Evolutionary conservation across 2,888 invertebrate genomes (phyloP).

Genomic region (Nyleta sp.): DNA sequence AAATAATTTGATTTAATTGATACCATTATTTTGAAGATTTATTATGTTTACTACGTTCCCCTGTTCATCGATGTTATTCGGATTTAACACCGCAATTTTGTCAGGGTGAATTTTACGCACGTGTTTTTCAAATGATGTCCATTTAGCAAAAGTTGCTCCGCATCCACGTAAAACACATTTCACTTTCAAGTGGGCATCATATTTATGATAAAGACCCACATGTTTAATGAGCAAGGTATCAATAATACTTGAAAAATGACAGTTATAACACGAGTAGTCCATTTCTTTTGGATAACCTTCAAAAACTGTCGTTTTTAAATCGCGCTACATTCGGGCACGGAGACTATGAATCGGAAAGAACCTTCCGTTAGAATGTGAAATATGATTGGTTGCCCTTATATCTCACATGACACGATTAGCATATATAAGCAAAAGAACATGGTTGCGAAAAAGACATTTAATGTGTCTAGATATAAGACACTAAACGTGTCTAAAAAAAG

Average conservation of each 20-base stretch:
- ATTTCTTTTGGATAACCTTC: not conserved
- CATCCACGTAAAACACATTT: conserved; percentile 26
- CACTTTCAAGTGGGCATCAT: conserved; percentile 34
- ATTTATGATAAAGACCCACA: conserved; percentile 9
- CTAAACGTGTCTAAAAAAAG: conserved; percentile 1
- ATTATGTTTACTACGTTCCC: not conserved
- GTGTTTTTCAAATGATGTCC: conserved; percentile 15
- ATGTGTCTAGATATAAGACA: not conserved
- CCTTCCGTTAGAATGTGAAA: no score
- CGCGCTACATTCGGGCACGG: not conserved
- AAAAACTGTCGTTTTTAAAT: not conserved
- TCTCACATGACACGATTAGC: no score
- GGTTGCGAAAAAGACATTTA: no score
- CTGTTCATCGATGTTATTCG: conserved; percentile 6
- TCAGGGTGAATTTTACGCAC: not conserved
- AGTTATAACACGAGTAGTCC: conserved; percentile 12
- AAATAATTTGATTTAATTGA: not conserved
- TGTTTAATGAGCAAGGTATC: conserved; percentile 20
- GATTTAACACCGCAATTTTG: not conserved
- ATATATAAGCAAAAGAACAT: no score
- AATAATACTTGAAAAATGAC: conserved; percentile 1
- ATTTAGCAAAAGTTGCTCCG: conserved; percentile 29
- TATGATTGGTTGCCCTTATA: no score
- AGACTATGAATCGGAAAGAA: not conserved
- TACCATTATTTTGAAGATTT: conserved; percentile 6